Evolutionary conservation across 2,113 vertebrate species (phyloP), one percentile per base, ranked within the genome.

Genomic region (Mastomys natalensis): DNA sequence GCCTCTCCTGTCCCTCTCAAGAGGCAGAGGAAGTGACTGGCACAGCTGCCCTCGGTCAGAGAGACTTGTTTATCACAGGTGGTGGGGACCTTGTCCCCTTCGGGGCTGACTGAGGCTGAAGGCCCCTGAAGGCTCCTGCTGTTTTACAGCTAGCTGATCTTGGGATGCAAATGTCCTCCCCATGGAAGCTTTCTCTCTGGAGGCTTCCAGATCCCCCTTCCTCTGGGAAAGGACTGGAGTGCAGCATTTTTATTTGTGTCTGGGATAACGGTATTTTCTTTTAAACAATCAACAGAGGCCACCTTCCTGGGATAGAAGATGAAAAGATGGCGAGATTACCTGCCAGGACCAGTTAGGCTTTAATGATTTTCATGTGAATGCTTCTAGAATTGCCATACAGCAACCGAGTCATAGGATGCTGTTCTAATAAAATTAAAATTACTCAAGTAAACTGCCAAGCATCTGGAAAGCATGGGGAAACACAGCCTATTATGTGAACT

Each of bases 371-470:
- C 95, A 92, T n/a, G 82, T 95, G 96, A 93, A 96, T 3, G 5
- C 96, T 98, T 96, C 92, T 95, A 96, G 97, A 95, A 94, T 97
- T 55, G 51, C 17, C 1, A 53, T 84, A 91, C 90, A 96, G 85
- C 97, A 94, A 97, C 94, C 78, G 1, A 96, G 96, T 78, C 95
- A 96, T 40, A 84, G 93, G 95, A 93, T 55, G 94, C 93, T 94
- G 90, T 89, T 97, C 92, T 92, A 97, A 98, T 97, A 98, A 98
- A 98, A 98, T 97, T 97, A 96, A 97, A 98, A 98, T 98, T 96
- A 96, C 96, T 93, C 98, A 97, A 98, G 97, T 87, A 98, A 98
- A 98, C 85, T 82, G 85, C 64, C 55, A 88, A 96, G 87, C 97
- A 96, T 97, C 97, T 97, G 97, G 93, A 98, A 98, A 97, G 74